Percentiles rank a stretch among this genome's conserved stretches.
Evolutionary conservation across 2,113 vertebrate genomes (phyloP).

Genomic region (Coregonus clupeaformis): DNA sequence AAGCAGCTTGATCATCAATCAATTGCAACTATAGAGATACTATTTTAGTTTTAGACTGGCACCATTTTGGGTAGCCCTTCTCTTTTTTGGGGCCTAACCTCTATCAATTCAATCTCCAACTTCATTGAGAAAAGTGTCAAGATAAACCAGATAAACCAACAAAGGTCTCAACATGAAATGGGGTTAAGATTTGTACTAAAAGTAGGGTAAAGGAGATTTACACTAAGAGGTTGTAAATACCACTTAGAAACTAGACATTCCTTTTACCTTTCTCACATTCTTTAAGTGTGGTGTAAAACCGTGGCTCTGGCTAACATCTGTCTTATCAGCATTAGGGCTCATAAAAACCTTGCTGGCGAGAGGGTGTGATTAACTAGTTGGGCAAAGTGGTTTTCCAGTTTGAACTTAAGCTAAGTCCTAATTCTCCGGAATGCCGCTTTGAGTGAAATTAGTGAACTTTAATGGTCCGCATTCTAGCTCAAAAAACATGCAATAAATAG

Average conservation of each 20-base stretch:
- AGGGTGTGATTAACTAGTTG: conserved; percentile 63
- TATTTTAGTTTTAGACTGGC: neutral
- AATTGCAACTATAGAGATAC: conserved; percentile 42
- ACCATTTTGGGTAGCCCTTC: too few species aligned
- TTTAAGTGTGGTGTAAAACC: conserved; percentile 59
- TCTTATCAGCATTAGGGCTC: conserved; percentile 59
- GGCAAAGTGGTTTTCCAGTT: conserved; percentile 62
- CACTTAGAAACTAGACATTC: conserved; percentile 42
- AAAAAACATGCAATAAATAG: conserved; percentile 42
- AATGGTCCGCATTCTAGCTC: conserved; percentile 39
- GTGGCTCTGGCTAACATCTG: conserved; percentile 71
- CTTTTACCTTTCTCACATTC: conserved; percentile 66
- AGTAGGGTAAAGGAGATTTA: conserved; percentile 15
- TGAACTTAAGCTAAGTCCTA: conserved; percentile 50
- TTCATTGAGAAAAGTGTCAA: too few species aligned
- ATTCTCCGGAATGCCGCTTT: conserved; percentile 60
- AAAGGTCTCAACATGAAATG: conserved; percentile 26
- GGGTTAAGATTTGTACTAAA: conserved; percentile 49
- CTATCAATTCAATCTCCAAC: neutral
- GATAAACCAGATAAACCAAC: too few species aligned
- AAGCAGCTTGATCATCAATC: conserved; percentile 48
- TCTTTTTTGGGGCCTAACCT: neutral
- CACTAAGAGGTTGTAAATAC: conserved; percentile 48
- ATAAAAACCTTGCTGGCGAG: conserved; percentile 48
- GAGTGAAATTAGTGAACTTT: conserved; percentile 42